phyloP scores from a whole-genome alignment of 2,113 vertebrate genomes.

The Galeopterus variegatus region DNA sequence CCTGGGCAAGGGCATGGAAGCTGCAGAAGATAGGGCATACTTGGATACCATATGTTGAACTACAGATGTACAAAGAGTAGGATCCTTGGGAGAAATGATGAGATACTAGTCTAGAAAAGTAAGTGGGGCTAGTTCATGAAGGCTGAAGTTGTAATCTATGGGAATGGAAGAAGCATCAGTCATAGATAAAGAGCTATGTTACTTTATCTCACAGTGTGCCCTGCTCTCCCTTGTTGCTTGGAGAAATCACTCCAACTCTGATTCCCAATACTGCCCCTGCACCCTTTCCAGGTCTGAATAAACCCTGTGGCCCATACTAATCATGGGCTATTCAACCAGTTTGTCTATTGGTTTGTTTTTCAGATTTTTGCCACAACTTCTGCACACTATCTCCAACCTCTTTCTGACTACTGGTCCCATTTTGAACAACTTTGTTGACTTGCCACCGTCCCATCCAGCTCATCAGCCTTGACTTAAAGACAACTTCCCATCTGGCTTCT shows the following conservation, averaged over 20 bases:
- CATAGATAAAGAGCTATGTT: not conserved
- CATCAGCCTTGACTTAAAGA: not conserved
- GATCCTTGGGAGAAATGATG: not conserved
- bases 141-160: not conserved
- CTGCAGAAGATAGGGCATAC: not conserved
- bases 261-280: not conserved
- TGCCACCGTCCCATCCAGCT: not conserved
- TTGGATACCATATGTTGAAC: not conserved
- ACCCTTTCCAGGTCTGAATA: not conserved
- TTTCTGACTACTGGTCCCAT: not conserved
- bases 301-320: not conserved
- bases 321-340: not conserved
- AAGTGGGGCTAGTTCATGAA: not conserved
- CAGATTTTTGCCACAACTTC: not conserved
- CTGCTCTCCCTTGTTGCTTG: not conserved
- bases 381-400: not conserved
- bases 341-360: not conserved
- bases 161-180: not conserved
- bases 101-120: not conserved
- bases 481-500: not conserved
- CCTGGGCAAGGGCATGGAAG: not conserved
- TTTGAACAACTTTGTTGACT: not conserved
- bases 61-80: not conserved
- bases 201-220: not conserved
- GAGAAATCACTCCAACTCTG: not conserved